A percentile compares a stretch with the other conserved stretches of the same genome.
Conservation (phyloP, 2,797 vertebrate genomes). For the Gymnoscopelus braueri region DNA sequence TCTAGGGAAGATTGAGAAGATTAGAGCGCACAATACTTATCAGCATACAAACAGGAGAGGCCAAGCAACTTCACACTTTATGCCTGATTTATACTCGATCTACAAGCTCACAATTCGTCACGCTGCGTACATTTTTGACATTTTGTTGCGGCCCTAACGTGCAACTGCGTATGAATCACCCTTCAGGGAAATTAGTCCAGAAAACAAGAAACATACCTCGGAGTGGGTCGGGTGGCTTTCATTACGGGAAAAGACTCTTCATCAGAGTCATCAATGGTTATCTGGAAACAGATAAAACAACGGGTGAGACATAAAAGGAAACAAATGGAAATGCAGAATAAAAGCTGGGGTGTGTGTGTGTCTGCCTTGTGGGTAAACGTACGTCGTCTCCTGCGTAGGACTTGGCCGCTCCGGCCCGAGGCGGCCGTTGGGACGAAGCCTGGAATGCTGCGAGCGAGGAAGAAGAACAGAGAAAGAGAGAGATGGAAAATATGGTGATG, state of each 20-base stretch:
- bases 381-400: constrained; percentile 64
- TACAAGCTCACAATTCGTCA: no score
- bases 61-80: background rate
- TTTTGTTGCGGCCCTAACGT: no score
- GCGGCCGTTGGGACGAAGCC: constrained; percentile 50
- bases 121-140: background rate
- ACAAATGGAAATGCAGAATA: background rate
- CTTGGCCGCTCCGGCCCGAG: constrained; percentile 14
- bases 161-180: background rate
- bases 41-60: background rate
- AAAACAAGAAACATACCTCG: constrained; percentile 45
- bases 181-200: background rate
- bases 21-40: background rate
- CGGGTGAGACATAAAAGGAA: background rate
- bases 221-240: constrained; percentile 35
- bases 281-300: constrained; percentile 47
- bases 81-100: no score
- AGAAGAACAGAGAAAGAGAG: background rate
- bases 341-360: constrained; percentile 1
- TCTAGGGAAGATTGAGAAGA: constrained; percentile 45
- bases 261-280: constrained; percentile 74
- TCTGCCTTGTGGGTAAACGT: constrained; percentile 16
- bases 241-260: constrained; percentile 60
- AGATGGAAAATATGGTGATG: background rate
- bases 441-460: constrained; percentile 63